A percentile compares a stretch with the other conserved stretches of the same genome.
Conservation (phyloP, 2,797 vertebrate species). For the Poecilia gillii region DNA sequence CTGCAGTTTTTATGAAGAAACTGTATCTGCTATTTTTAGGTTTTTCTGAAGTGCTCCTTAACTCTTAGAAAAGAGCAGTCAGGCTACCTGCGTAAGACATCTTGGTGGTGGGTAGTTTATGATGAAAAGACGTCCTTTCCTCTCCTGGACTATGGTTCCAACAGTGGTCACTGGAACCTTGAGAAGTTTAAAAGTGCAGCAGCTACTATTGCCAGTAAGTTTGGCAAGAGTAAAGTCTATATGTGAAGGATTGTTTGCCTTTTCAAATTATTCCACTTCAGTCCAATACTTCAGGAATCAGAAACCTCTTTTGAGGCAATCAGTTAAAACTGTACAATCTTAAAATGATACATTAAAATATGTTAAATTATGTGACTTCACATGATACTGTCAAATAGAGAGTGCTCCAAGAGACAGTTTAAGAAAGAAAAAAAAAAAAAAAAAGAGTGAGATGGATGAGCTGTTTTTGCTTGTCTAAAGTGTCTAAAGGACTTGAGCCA, state of each 20-base stretch:
- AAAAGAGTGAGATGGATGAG: conserved; percentile 48
- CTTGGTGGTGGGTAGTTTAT: background rate
- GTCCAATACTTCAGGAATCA: background rate
- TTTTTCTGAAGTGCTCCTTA: background rate
- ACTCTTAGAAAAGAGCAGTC: background rate
- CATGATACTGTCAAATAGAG: conserved; percentile 3
- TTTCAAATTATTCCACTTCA: background rate
- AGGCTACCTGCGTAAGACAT: background rate
- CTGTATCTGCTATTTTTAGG: background rate
- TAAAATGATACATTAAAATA: background rate
- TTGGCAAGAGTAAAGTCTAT: background rate
- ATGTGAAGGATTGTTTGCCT: background rate
- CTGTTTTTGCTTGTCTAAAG: conserved; percentile 56
- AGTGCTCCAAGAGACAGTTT: conserved; percentile 20
- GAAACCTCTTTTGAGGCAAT: background rate
- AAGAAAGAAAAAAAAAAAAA: conserved; percentile 32
- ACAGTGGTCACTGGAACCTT: background rate
- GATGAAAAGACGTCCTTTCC: background rate
- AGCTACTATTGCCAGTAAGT: background rate
- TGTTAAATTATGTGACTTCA: background rate
- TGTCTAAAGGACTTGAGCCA: conserved; percentile 68
- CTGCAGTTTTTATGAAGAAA: background rate
- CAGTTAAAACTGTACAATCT: background rate
- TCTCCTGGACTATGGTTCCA: background rate
- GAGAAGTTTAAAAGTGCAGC: background rate